Base-by-base conservation (phyloP, 2,888 invertebrate genomes). In the Autographa gamma region DNA sequence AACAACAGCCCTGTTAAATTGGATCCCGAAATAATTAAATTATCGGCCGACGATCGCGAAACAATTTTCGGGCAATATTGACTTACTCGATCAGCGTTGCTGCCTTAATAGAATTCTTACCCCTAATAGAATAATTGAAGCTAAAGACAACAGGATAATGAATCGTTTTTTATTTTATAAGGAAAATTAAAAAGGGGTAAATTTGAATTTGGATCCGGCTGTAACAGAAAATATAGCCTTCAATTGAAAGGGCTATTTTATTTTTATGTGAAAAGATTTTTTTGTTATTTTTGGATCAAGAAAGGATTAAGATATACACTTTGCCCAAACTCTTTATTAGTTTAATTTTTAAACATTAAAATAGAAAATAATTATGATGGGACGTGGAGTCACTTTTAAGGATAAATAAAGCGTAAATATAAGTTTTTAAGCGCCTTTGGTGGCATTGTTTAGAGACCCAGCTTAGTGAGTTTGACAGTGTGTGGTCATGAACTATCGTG, bases 41-140 rank as follows among this genome's bases (percentile, higher is more conserved):
- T 91, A 92, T 89, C 84, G 89, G 88, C 80, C 84, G 85, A 82
- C 89, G 87, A 91, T 91, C 88, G 87, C 87, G 84, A 90, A 92
- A 90, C 91, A 92, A 92, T 93, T 93, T 93, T 89, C 89, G 82
- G 84, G 82, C 88, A 89, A 90, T 89, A 91, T 92, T 90, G 89
- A 89, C 88, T 90, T 81, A 85, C 80, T 82, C 80, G 86, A 85
- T 85, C 86, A 80, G 80, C 80, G 82, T 82, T 86, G 82, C 78
- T 78, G 71, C 71, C 80, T 79, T 85, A 88, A 90, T 90, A 84
- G 80, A 91, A 90, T 90, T 91, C 84, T 87, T 89, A 84, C 77
- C 76, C 80, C 71, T 85, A 88, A 90, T 86, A 84, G 84, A 90
- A 86, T 87, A 85, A 86, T 89, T 89, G 84, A 85, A 81, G 73